These are phyloP conservation scores for Labeo catla DNA, from an alignment of 2,113 vertebrate species.

Conservation along the genomic window DNA sequence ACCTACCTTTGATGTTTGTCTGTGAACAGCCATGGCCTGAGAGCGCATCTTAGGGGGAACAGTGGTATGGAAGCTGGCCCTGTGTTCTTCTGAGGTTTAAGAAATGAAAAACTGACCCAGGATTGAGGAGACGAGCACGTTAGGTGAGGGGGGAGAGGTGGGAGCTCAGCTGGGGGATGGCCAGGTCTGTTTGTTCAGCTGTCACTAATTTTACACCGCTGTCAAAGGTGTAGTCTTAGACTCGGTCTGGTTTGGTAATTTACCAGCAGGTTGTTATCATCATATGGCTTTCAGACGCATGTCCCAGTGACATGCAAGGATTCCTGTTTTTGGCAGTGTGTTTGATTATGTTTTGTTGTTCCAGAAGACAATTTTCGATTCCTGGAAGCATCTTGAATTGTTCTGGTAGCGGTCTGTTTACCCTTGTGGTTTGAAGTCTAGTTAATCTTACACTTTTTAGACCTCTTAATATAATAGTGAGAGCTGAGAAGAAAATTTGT, in stretches of 20 bases:
- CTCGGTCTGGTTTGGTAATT: constrained; percentile 43
- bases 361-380: not conserved
- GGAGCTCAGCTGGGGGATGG: constrained; percentile 22
- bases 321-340: not conserved
- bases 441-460: not conserved
- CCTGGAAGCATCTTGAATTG: not conserved
- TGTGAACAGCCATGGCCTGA: not conserved
- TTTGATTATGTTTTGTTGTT: not conserved
- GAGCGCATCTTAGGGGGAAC: not conserved
- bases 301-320: constrained; percentile 4
- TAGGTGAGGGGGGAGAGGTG: constrained; percentile 25
- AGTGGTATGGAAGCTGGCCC: not conserved
- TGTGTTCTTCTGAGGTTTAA: constrained; percentile 20
- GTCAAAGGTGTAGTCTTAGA: not conserved
- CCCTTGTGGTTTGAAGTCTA: not conserved
- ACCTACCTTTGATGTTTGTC: constrained; percentile 51
- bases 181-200: constrained; percentile 59
- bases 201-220: constrained; percentile 47
- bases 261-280: constrained; percentile 26
- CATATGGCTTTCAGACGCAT: not conserved
- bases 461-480: not conserved
- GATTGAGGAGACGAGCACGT: constrained; percentile 5
- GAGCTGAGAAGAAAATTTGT: not conserved
- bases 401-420: not conserved
- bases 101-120: constrained; percentile 31